Percentiles rank a stretch among this genome's conserved stretches.
These are phyloP conservation scores for Drosophila mayri DNA, from an alignment of 1,140 invertebrate genomes.

Conservation along the genomic window DNA sequence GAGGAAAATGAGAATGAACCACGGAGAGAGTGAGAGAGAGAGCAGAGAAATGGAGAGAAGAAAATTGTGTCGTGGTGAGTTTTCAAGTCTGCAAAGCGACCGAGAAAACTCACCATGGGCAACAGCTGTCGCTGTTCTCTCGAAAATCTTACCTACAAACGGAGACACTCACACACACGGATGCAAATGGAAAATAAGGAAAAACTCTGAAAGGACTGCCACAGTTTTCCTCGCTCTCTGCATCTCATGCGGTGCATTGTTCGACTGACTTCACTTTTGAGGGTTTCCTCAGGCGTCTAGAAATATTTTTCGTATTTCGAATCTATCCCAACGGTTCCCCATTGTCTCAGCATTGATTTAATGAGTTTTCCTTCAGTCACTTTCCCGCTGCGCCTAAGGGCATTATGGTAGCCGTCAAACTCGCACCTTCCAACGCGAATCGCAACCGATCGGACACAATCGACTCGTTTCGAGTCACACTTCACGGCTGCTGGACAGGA, in stretches of 20 bases:
- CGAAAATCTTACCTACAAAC: slow-evolving; percentile 27
- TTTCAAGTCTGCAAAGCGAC: slow-evolving; percentile 49
- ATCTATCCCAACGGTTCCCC: slow-evolving; percentile 32
- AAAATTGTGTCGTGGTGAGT: slow-evolving; percentile 45
- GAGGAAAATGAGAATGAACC: slow-evolving; percentile 22
- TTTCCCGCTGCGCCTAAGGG: slow-evolving; percentile 53
- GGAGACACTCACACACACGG: slow-evolving; percentile 10
- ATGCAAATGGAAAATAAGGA: slow-evolving; percentile 22
- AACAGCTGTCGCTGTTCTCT: slow-evolving; percentile 72
- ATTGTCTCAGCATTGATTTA: slow-evolving; percentile 69
- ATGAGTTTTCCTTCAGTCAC: slow-evolving; percentile 65
- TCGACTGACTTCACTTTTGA: slow-evolving; percentile 45
- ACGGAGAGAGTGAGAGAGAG: slow-evolving; percentile 23
- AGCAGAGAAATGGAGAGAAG: slow-evolving; percentile 22
- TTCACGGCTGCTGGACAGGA: slow-evolving; percentile 34
- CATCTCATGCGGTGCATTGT: slow-evolving; percentile 65
- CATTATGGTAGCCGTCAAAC: slow-evolving; percentile 76
- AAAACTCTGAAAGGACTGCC: slow-evolving; percentile 41
- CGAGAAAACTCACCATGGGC: slow-evolving; percentile 48
- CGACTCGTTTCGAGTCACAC: slow-evolving; percentile 57
- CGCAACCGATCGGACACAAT: slow-evolving; percentile 25
- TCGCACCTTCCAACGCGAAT: slow-evolving; percentile 30
- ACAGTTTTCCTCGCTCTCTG: slow-evolving; percentile 37
- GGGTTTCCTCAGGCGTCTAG: slow-evolving; percentile 38
- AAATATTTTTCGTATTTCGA: slow-evolving; percentile 64